Percentiles rank a stretch among this genome's conserved stretches.
Evolutionary conservation across 2,113 vertebrate genomes (phyloP).

Genomic region (Gymnobelideus leadbeateri): DNA sequence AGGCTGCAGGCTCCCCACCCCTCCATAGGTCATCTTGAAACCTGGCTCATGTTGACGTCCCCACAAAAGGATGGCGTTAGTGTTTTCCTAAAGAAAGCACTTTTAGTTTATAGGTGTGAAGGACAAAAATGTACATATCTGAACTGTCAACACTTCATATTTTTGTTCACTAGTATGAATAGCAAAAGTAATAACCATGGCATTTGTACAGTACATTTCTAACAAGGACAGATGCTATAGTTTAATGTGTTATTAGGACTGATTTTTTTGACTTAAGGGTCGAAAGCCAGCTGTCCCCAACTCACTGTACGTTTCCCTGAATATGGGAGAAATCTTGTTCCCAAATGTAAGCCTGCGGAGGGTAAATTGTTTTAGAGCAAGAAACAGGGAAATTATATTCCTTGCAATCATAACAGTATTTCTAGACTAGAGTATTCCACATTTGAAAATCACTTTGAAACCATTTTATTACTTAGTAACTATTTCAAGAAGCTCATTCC

Average conservation of each 20-base stretch:
- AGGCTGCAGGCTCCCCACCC: too few relatives aligned
- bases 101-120: background rate
- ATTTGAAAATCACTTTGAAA: conserved; percentile 52
- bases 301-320: background rate
- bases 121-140: background rate
- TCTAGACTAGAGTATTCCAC: conserved; percentile 32
- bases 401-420: conserved; percentile 43
- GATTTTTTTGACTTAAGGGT: background rate
- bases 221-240: background rate
- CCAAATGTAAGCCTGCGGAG: background rate
- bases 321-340: background rate
- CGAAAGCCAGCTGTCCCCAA: background rate
- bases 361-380: background rate
- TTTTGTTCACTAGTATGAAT: background rate
- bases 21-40: background rate
- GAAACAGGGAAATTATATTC: background rate
- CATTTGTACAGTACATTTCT: background rate
- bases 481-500: conserved; percentile 51
- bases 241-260: background rate
- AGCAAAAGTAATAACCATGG: background rate
- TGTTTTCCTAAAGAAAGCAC: background rate
- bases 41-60: background rate
- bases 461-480: conserved; percentile 43
- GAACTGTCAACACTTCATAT: background rate
- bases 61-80: background rate